Base-by-base conservation (phyloP, 2,797 vertebrate species). In the Microcaecilia unicolor region DNA sequence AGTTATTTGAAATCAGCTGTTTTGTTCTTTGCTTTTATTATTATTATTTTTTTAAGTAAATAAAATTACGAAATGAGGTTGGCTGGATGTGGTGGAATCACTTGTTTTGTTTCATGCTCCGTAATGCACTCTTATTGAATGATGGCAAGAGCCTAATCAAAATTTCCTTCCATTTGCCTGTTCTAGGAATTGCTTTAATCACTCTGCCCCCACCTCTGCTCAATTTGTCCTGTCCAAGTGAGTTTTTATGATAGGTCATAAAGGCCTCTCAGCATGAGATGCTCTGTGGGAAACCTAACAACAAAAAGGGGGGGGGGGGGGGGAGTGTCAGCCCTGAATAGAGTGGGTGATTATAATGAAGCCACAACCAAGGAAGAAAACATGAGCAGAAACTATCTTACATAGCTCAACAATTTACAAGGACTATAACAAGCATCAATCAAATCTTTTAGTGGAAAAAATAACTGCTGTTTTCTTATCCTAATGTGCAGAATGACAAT, bases 281-380 rank as follows among this genome's bases (percentile, higher is more conserved):
- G 3, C 35, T 51, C 23, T 45, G 30, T 44, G 60, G 68, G 67
- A 58, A 29, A 25, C 34, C 40, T 55, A 37, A 44, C 16, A 46
- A 49, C n/a, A 54, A 29, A 34, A 34, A n/a, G n/a, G n/a, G n/a
- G n/a, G n/a, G n/a, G n/a, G n/a, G n/a, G n/a, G n/a, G n/a, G n/a
- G n/a, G n/a, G 44, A 18, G 15, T 39, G 63, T 52, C 33, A 31
- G 25, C 10, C 9, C 27, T 44, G 46, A 69, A 43, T 33, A 55
- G 49, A 38, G 1, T 13, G 40, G 39, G 40, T 32, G 30, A 53
- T 62, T 67, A 72, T 62, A 74, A 72, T 65, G 61, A 66, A 61
- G 54, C 18, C 18, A 37, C 26, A 60, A 55, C 7, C 22, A 25
- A 43, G 45, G 42, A 46, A 57, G 23, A 52, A 69, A 49, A 16